Evolutionary conservation across 2,113 vertebrate genomes (phyloP).

Genomic region (Lophura nycthemera): DNA sequence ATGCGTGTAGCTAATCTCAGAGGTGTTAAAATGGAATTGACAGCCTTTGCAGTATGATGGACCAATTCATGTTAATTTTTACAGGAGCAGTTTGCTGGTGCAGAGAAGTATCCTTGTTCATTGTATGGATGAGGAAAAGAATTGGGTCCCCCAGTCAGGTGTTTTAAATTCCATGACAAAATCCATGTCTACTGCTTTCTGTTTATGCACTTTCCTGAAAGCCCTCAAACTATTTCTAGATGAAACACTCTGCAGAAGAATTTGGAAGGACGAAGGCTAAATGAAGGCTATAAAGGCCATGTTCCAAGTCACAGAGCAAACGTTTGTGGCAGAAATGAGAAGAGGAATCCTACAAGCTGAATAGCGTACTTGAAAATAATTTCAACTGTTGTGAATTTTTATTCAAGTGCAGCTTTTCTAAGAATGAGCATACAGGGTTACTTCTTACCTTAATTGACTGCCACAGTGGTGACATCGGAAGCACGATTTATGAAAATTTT

Average conservation of each 20-base stretch:
- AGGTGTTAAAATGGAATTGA: not conserved
- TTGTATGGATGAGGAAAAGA: not conserved
- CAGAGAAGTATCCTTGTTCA: not conserved
- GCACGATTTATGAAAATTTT: slow-evolving; percentile 98
- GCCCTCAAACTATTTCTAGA: not conserved
- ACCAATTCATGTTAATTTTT: not conserved
- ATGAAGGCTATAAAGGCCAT: not conserved
- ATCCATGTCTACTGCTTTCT: not conserved
- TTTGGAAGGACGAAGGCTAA: not conserved
- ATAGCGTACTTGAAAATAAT: not conserved
- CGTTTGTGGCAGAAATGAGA: not conserved
- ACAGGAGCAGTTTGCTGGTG: not conserved
- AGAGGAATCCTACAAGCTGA: not conserved
- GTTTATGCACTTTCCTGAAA: not conserved
- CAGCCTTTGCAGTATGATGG: not conserved
- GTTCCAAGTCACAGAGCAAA: not conserved
- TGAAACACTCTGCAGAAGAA: not conserved
- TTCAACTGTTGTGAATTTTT: not conserved
- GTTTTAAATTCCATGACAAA: not conserved
- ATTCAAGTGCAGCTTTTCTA: not conserved
- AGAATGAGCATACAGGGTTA: not conserved
- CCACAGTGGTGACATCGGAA: slow-evolving; percentile 94
- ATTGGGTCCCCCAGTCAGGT: not conserved
- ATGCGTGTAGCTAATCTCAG: not conserved
- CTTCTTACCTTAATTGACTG: slow-evolving; percentile 91